Percentiles rank a stretch among this genome's conserved stretches.
Evolutionary conservation across 2,888 invertebrate genomes (phyloP).

Genomic region (Lathronympha strigana): DNA sequence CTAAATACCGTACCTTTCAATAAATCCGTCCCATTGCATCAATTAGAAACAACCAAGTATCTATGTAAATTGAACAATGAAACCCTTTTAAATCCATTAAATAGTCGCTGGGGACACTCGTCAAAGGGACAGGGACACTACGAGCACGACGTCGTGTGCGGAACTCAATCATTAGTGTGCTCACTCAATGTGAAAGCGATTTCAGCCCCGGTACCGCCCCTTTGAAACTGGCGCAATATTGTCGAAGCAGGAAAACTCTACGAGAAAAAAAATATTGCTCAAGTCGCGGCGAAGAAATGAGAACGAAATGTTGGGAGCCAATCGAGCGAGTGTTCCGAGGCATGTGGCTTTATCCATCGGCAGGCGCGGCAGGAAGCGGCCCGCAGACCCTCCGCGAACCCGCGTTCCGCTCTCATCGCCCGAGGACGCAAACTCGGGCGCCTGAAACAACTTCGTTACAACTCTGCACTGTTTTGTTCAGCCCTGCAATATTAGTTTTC

Average conservation of each 20-base stretch:
- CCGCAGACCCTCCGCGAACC: slow-evolving; percentile 52
- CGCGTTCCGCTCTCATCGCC: slow-evolving; percentile 59
- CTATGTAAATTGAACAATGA: slow-evolving; percentile 55
- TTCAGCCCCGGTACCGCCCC: slow-evolving; percentile 74
- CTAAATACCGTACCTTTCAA: background rate
- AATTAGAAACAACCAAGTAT: slow-evolving; percentile 20
- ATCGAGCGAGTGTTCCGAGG: slow-evolving; percentile 74
- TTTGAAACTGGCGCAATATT: slow-evolving; percentile 82
- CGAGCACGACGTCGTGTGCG: slow-evolving; percentile 63
- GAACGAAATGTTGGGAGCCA: slow-evolving; percentile 74
- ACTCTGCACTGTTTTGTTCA: slow-evolving; percentile 77
- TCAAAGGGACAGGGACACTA: slow-evolving; percentile 65
- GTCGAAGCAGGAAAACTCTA: slow-evolving; percentile 81
- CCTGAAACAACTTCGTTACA: slow-evolving; percentile 80
- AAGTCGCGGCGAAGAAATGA: slow-evolving; percentile 74
- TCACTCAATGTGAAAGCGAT: slow-evolving; percentile 82
- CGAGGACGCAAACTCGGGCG: slow-evolving; percentile 73
- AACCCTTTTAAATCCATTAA: slow-evolving; percentile 76
- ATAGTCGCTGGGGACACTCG: slow-evolving; percentile 60
- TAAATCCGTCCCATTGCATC: slow-evolving; percentile 17
- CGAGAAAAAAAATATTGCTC: slow-evolving; percentile 73
- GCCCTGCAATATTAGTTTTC: slow-evolving; percentile 81
- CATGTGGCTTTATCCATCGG: slow-evolving; percentile 57
- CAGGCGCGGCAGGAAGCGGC: slow-evolving; percentile 21
- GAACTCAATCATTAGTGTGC: slow-evolving; percentile 84